Base-by-base conservation (phyloP, 2,888 invertebrate species). In the Flexamia atlantica region DNA sequence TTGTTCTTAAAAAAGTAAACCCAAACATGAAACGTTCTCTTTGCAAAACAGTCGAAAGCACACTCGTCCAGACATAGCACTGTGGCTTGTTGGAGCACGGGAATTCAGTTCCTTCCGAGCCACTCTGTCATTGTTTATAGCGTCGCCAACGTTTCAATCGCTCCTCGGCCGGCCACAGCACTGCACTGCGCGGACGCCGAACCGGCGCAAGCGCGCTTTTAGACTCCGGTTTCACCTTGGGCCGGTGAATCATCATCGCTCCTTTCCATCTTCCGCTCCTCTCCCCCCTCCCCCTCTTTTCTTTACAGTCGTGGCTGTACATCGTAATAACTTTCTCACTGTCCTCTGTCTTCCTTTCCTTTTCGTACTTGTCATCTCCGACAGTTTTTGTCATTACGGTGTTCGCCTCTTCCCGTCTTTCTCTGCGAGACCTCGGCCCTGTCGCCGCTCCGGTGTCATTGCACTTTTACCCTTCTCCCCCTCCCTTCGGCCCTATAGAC, bases 221-320 rank as follows among this genome's bases (percentile, higher is more conserved):
- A 76, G 74, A 76, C 28, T 50, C 79, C 57, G 79, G 79, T 79
- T 79, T 79, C 79, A 30, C 57, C 57, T 79, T 79, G 79, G 23
- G 57, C 30, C 25, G 57, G 79, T 79, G 79, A 79, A 79, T 79
- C 79, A 79, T 79, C 79, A 57, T 57, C 57, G 36, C 57, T 79
- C 50, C 57, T 36, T 83, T 42, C 76, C 83, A 28, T 80, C 79
- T 70, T 53, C 68, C 64, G 12, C 32, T n/a, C 36, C 68, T 64
- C 64, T 23, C 68, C 70, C 32, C 42, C 1, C 50, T 80, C 68
- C 28, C 50, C 30, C 64, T 64, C 30, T 82, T 40, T 46, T 23
- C 28, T 28, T 57, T 17, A 46, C 57, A 20, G 53, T 36, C 81
- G 46, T 60, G 53, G 28, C 64, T 28, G 28, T 30, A 30, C 30